Evolutionary conservation across 2,888 invertebrate genomes (phyloP), one percentile per base, ranked within the genome.

Genomic region (Deroplatys truncata): DNA sequence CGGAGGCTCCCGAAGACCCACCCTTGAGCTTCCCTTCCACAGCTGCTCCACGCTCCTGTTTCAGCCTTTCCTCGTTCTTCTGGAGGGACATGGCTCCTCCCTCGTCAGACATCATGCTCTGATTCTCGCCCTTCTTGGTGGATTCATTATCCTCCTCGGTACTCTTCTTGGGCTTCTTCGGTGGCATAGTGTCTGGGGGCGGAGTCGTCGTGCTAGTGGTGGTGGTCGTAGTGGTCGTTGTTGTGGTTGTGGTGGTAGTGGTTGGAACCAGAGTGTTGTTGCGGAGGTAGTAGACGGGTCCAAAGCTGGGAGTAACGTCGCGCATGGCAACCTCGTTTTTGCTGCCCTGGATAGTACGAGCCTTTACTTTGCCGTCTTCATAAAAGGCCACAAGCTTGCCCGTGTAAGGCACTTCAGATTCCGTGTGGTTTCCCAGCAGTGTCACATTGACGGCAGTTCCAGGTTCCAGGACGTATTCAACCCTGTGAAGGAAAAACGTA

Each of bases 371-470:
- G n/a, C 94, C 94, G 91, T 96, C 96, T 90, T 95, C 94, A 93
- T 96, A 97, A 90, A 95, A 94, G 2, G 97, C 96, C 88, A 96
- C 95, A 84, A 98, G 93, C 90, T 95, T 96, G 9, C 96, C 97
- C 43, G 94, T 95, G 92, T 97, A 98, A 56, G 96, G 97, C 0
- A 96, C 95, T 91, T 98, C 97, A 89, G 96, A 94, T 90, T 96
- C 96, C 0, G 97, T 96, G 92, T 96, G 95, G 92, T 96, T 96
- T 3, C 97, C 98, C 88, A 94, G 94, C 28, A 98, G 94, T 0
- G 97, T 97, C 0, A 98, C 97, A 93, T 98, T 98, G 88, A 97
- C 96, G 3, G 96, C 97, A 0, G 98, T 98, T 49, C 97, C 97
- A 7, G 97, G 96, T 92, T 96, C 95, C 89, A 98, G 93, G 92